A percentile compares a stretch with the other conserved stretches of the same genome.
phyloP scores from a whole-genome alignment of 2,113 vertebrate genomes.

The Elgaria multicarinata region DNA sequence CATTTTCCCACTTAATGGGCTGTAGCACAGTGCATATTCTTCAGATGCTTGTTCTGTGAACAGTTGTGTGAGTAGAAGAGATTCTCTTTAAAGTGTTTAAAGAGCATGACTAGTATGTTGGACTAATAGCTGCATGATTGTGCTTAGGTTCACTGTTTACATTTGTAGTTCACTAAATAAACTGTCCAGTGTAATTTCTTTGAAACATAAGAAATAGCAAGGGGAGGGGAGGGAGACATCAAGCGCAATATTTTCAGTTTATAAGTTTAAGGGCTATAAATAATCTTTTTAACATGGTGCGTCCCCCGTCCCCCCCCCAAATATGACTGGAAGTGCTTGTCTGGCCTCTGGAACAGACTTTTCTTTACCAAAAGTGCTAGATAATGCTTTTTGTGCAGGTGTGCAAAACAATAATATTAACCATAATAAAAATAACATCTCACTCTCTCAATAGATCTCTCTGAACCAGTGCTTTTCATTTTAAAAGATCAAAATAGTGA shows the following conservation, averaged over 20 bases:
- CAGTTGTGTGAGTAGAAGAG: slow-evolving; percentile 45
- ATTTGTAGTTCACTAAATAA: slow-evolving; percentile 50
- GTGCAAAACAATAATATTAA: slow-evolving; percentile 81
- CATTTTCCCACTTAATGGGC: slow-evolving; percentile 68
- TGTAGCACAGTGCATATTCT: slow-evolving; percentile 63
- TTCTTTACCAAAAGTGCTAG: slow-evolving; percentile 77
- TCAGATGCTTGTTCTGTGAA: slow-evolving; percentile 44
- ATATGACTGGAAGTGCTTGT: slow-evolving; percentile 66
- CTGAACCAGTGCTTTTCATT: slow-evolving; percentile 72
- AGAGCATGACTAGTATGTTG: slow-evolving; percentile 26
- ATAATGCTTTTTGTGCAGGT: slow-evolving; percentile 77
- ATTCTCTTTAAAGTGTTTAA: slow-evolving; percentile 12
- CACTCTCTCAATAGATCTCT: slow-evolving; percentile 74
- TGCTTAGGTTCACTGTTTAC: slow-evolving; percentile 64
- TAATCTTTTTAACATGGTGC: slow-evolving; percentile 21
- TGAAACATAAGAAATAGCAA: slow-evolving; percentile 25
- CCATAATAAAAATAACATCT: slow-evolving; percentile 82
- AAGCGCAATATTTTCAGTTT: slow-evolving; percentile 57
- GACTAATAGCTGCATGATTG: slow-evolving; percentile 53
- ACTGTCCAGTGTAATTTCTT: slow-evolving; percentile 66
- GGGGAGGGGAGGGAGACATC: slow-evolving; percentile 36
- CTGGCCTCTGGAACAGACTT: slow-evolving; percentile 65
- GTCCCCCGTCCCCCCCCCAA: too few species aligned
- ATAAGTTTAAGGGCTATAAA: slow-evolving; percentile 54
- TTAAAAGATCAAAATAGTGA: slow-evolving; percentile 72